A percentile compares a stretch with the other conserved stretches of the same genome.
Conservation (phyloP, 2,113 vertebrate species). For the Zootoca vivipara region DNA sequence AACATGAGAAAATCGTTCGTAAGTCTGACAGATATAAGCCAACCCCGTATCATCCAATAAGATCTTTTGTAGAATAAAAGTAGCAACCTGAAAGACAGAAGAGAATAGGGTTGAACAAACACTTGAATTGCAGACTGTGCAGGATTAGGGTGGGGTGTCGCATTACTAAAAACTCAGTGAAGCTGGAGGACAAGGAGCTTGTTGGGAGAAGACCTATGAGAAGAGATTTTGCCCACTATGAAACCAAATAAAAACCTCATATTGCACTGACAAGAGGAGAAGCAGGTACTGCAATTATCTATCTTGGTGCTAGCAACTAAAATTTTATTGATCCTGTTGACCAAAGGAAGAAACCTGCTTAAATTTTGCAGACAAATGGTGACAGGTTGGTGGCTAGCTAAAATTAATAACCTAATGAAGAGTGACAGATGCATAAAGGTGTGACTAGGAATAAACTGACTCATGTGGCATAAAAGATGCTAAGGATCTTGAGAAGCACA, state of each 20-base stretch:
- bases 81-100: slow-evolving; percentile 88
- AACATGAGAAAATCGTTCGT: slow-evolving; percentile 96
- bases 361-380: neutral
- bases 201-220: neutral
- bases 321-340: neutral
- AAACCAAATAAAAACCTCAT: neutral
- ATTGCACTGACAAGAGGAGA: neutral
- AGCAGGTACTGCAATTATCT: neutral
- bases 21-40: slow-evolving; percentile 98
- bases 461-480: neutral
- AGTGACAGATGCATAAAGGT: neutral
- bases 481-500: neutral
- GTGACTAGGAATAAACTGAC: neutral
- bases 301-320: neutral
- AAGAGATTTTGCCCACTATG: neutral
- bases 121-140: neutral
- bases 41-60: slow-evolving; percentile 96
- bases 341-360: neutral
- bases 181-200: neutral
- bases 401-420: neutral
- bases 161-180: neutral
- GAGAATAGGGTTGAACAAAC: neutral
- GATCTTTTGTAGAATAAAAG: slow-evolving; percentile 98
- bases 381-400: too few relatives aligned
- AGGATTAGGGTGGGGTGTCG: neutral